Evolutionary conservation across 2,113 vertebrate species (phyloP).

Genomic region (Coturnix japonica): DNA sequence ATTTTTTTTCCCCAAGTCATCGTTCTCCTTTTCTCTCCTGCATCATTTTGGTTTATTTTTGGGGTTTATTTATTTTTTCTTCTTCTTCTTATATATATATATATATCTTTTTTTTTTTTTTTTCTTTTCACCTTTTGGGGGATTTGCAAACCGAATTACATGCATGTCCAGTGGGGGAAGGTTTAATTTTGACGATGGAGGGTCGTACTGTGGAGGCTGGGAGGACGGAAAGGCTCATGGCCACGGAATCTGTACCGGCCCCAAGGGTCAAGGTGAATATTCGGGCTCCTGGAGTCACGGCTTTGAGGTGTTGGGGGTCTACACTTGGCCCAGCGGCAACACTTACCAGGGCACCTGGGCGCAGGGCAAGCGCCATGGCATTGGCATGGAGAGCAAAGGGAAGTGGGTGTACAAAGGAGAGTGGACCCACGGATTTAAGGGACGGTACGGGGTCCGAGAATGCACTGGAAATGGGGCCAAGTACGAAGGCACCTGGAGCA

Average conservation of each 20-base stretch:
- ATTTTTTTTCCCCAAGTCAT: slow-evolving; percentile 19
- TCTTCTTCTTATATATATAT: no score
- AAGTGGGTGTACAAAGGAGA: slow-evolving; percentile 99
- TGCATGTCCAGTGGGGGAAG: slow-evolving; percentile 92
- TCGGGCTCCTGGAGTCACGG: slow-evolving; percentile 97
- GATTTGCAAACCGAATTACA: slow-evolving; percentile 88
- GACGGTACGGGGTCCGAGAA: slow-evolving; percentile 95
- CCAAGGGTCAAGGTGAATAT: slow-evolving; percentile 98
- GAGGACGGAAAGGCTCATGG: slow-evolving; percentile 99
- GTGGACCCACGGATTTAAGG: slow-evolving; percentile 99
- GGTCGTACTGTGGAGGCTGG: slow-evolving; percentile 99
- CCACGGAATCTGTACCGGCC: slow-evolving; percentile 98
- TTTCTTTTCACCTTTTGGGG: slow-evolving; percentile 70
- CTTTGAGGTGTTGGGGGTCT: slow-evolving; percentile 98
- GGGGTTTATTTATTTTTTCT: not conserved
- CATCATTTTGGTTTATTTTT: not conserved
- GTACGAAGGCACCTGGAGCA: slow-evolving; percentile 99
- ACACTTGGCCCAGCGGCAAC: slow-evolving; percentile 99
- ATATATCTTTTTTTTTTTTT: no score
- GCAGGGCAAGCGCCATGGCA: slow-evolving; percentile 97
- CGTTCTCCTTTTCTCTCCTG: not conserved
- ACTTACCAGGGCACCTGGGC: slow-evolving; percentile 99
- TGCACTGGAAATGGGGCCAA: slow-evolving; percentile 94
- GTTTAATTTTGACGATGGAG: slow-evolving; percentile 99
- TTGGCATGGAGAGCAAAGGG: slow-evolving; percentile 97